These are phyloP conservation scores for Scolopax mira DNA, from an alignment of 2,113 vertebrate species.

Conservation along the genomic window DNA sequence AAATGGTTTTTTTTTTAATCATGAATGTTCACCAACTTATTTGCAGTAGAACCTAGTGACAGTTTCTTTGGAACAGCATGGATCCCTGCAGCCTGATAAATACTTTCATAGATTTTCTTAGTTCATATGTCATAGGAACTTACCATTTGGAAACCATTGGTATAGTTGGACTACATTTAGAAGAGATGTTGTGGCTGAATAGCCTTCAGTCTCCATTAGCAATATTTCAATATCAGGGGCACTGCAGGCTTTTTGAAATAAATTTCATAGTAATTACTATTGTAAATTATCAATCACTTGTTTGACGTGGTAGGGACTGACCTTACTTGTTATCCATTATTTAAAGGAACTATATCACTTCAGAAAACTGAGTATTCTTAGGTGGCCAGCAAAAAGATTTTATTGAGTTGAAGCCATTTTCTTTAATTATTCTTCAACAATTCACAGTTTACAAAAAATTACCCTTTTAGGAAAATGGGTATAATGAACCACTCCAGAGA, in stretches of 20 bases:
- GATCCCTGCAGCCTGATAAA: neutral
- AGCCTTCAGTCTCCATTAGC: neutral
- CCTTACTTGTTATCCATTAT: neutral
- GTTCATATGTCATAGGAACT: neutral
- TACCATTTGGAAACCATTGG: neutral
- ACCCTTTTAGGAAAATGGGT: neutral
- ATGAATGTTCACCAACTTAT: neutral
- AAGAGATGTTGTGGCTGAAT: neutral
- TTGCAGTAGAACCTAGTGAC: neutral
- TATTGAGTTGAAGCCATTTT: slow-evolving; percentile 11
- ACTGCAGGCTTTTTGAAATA: neutral
- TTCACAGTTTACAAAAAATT: neutral
- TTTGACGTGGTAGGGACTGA: neutral
- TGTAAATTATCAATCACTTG: neutral
- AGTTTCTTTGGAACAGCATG: neutral
- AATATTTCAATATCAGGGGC: neutral
- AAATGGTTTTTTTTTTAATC: neutral
- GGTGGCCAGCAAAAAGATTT: neutral
- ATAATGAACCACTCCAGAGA: neutral
- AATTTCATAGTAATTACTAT: neutral
- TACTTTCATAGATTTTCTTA: neutral
- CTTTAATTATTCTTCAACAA: slow-evolving; percentile 1
- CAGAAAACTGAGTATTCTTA: neutral
- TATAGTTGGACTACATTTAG: neutral
- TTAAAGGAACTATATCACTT: neutral